Percentiles rank a stretch among this genome's conserved stretches.
phyloP scores from a whole-genome alignment of 2,888 invertebrate genomes.

The Troilus luridus region DNA sequence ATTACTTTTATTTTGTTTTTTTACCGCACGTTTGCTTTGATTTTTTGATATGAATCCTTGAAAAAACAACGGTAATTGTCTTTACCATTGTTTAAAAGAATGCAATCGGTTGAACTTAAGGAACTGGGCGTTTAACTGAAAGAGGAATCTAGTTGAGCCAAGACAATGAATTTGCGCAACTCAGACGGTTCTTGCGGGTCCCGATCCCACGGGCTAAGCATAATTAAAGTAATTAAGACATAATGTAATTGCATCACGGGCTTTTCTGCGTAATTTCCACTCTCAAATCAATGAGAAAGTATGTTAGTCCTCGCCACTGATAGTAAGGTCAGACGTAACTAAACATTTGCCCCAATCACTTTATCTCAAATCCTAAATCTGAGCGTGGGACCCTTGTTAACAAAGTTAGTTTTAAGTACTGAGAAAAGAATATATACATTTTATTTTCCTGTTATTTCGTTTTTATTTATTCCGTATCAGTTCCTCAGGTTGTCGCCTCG shows the following conservation, averaged over 20 bases:
- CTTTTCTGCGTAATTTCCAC: slow-evolving; percentile 29
- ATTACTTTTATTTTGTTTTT: no score
- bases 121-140: background rate
- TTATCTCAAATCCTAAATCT: background rate
- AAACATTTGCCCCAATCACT: slow-evolving; percentile 7
- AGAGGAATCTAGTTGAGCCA: slow-evolving; percentile 52
- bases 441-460: background rate
- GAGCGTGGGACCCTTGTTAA: slow-evolving; percentile 1
- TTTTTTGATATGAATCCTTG: no score
- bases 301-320: slow-evolving; percentile 10
- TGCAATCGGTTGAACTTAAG: background rate
- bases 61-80: background rate
- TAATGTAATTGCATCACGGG: slow-evolving; percentile 48
- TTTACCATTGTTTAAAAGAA: background rate
- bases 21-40: no score
- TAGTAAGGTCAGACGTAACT: slow-evolving; percentile 3
- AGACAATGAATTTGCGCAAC: slow-evolving; percentile 54
- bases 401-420: background rate
- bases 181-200: background rate
- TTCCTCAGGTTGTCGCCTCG: no score
- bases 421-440: background rate
- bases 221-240: slow-evolving; percentile 56
- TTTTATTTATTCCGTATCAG: no score
- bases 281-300: slow-evolving; percentile 50
- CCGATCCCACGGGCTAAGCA: slow-evolving; percentile 28